Conservation (phyloP, 1,140 invertebrate genomes). For the Prorops nasuta region DNA sequence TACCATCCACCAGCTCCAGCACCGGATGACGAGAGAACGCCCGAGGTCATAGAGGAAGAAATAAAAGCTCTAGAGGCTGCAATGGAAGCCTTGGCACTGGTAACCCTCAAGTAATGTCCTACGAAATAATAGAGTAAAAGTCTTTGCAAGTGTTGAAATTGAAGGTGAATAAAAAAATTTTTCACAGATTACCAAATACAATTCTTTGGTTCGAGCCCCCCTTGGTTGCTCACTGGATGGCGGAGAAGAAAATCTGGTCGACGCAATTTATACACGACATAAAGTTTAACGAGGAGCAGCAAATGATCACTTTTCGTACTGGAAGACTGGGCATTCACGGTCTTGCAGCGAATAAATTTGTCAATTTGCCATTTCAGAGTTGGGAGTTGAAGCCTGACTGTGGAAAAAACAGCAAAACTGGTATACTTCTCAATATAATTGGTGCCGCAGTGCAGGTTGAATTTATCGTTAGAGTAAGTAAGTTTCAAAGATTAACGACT, state of each 20-base stretch:
- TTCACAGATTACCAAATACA: slow-evolving; percentile 65
- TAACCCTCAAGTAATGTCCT: slow-evolving; percentile 77
- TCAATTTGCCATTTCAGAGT: slow-evolving; percentile 80
- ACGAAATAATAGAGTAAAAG: slow-evolving; percentile 41
- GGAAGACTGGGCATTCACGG: slow-evolving; percentile 74
- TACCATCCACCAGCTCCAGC: slow-evolving; percentile 70
- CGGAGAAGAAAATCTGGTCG: slow-evolving; percentile 63
- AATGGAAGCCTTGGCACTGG: slow-evolving; percentile 69
- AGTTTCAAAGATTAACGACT: too few relatives aligned
- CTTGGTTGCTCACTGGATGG: slow-evolving; percentile 74
- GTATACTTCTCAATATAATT: slow-evolving; percentile 63
- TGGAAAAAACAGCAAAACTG: slow-evolving; percentile 51
- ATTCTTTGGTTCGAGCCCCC: slow-evolving; percentile 84
- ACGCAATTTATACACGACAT: slow-evolving; percentile 76
- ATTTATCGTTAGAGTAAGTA: slow-evolving; percentile 62
- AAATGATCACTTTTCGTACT: slow-evolving; percentile 71
- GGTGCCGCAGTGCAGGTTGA: slow-evolving; percentile 70
- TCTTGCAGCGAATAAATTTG: slow-evolving; percentile 70
- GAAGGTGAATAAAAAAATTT: neutral
- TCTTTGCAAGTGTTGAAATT: neutral
- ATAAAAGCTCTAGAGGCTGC: slow-evolving; percentile 72
- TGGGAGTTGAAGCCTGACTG: slow-evolving; percentile 77
- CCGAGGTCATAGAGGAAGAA: slow-evolving; percentile 79
- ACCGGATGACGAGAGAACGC: slow-evolving; percentile 66
- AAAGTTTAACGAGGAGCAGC: slow-evolving; percentile 82